Base-by-base conservation (phyloP, 2,797 vertebrate genomes). In the Buphagus erythrorhynchus region DNA sequence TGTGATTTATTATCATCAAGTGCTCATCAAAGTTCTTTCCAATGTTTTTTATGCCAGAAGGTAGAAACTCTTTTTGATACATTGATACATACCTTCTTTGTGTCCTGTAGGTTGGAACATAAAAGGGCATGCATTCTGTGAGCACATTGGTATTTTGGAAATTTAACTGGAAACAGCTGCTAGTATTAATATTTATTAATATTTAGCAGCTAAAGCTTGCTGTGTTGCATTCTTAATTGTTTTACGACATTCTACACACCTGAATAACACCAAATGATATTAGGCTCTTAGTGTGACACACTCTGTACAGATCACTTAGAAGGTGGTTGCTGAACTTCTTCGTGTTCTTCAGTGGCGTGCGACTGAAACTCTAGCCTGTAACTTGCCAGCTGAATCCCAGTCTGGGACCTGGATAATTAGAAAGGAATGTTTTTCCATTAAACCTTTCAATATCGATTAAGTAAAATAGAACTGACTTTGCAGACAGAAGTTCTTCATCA, bases 11-110 rank as follows among this genome's bases (percentile, higher is more conserved):
- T 90, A 43, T 52, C 75, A 45, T 80, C 24, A 75, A 63, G 17
- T 31, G 12, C 29, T 48, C 13, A 22, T 59, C 5, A 49, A 61
- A 63, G 38, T 72, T 69, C 21, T 83, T 84, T 45, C 13, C 16
- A 45, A 8, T 49, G 3, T n/a, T 40, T 81, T 68, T 71, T 29
- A 13, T 57, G n/a, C 4, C 25, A 36, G 72, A 72, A 84, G 19
- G 43, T 24, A 51, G 13, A 46, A 67, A 42, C 21, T 55, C 7
- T 55, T 77, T 55, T 74, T 59, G 35, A 35, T 5, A 16, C 6
- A 9, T n/a, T 61, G 5, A 22, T 54, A 0, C 0, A 0, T 73
- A 8, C 28, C 29, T 42, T 38, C 29, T 66, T 66, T 66, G 8
- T 82, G 20, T 45, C 17, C 17, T 65, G 52, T 9, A 49, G 13